Base-by-base conservation (phyloP, 2,888 invertebrate species). In the Marasmarcha lunaedactyla region DNA sequence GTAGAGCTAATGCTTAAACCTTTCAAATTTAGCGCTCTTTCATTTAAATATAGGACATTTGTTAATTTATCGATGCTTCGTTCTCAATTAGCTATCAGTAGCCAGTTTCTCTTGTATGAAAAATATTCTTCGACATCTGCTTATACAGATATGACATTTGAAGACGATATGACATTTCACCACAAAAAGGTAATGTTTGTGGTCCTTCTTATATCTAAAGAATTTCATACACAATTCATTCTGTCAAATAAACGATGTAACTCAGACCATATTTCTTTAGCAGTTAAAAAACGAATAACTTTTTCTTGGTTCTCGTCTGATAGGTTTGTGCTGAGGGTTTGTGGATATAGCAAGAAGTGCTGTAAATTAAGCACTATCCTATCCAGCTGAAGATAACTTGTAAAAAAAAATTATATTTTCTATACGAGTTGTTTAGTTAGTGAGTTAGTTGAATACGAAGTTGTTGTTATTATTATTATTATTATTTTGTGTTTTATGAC, bases 11-110 rank as follows among this genome's bases (percentile, higher is more conserved):
- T 4, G 33, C 37, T 14, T 37, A 10, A 30, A 1, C 33, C 10
- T 14, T 14, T 13, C 7, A 9, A 27, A 20, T n/a, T 12, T 33
- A 42, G n/a, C n/a, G n/a, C 33, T 36, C 34, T 36, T 25, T 36
- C 39, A 15, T 33, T 36, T 26, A 36, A 35, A 36, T 42, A 44
- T 4, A 42, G 26, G 13, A 42, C 37, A 15, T 15, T 42, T 3
- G 37, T 42, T 2, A 42, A 12, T n/a, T 15, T 39, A 9, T 42
- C 39, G 6, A 42, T 12, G 2, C 39, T 42, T 11, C 42, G 35
- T 14, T 42, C 39, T 12, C n/a, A 6, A 6, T 39, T 33, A 5
- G 5, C 15, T 14, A 39, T 10, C 9, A 35, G 10, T 2, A 41
- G n/a, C 41, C 41, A 41, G 10, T 38, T 35, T 9, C 39, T 34